Conservation (phyloP, 2,113 vertebrate genomes). For the Mustela lutreola region DNA sequence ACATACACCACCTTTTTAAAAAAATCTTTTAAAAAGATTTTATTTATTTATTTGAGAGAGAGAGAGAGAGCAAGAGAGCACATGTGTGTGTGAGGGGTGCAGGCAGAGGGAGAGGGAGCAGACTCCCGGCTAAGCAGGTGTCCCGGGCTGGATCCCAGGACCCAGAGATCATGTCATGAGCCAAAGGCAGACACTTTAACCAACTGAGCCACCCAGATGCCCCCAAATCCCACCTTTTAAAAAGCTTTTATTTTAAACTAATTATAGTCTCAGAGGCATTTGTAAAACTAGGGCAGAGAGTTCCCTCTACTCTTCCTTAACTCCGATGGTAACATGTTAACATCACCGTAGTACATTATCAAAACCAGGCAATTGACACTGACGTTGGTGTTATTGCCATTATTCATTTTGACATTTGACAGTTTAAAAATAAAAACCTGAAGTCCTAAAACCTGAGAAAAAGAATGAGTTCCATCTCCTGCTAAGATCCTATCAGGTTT, state of each 20-base stretch:
- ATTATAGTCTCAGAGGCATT: neutral
- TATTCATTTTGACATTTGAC: neutral
- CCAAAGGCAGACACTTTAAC: no score
- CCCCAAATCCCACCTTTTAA: no score
- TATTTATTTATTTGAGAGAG: neutral
- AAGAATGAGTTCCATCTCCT: neutral
- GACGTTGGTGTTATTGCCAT: neutral
- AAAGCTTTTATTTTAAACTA: constrained; percentile 30
- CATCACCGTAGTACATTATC: neutral
- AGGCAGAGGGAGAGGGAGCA: neutral
- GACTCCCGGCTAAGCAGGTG: no score
- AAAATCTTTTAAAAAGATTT: neutral
- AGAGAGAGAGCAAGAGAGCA: neutral
- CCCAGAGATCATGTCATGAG: no score
- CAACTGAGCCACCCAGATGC: no score
- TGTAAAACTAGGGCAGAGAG: neutral
- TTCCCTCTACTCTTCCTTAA: neutral
- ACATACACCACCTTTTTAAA: neutral
- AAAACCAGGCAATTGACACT: neutral
- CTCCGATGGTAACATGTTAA: no score
- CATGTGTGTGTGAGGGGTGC: no score
- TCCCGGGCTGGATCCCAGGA: no score
- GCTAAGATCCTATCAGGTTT: neutral
- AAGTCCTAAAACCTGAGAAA: neutral
- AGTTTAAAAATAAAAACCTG: neutral